phyloP scores from a whole-genome alignment of 1,140 invertebrate species.

The Frieseomelitta varia region DNA sequence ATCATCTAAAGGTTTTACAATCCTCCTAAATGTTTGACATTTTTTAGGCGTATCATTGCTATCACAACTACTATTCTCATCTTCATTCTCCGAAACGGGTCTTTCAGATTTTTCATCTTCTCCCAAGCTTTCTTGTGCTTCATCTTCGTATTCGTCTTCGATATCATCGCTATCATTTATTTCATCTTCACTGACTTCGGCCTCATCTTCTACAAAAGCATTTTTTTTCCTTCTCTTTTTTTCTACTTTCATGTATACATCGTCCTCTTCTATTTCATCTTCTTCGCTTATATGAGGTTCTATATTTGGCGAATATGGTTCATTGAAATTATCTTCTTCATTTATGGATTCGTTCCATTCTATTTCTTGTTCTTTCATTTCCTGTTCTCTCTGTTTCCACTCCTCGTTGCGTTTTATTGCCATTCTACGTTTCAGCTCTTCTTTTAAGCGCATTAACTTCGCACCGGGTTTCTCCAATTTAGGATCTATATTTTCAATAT shows the following conservation, averaged over 20 bases:
- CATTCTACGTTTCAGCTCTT: conserved; percentile 86
- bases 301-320: conserved; percentile 64
- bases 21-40: conserved; percentile 71
- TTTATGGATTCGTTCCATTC: conserved; percentile 54
- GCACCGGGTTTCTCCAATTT: conserved; percentile 84
- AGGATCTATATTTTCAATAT: conserved; percentile 65
- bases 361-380: conserved; percentile 69
- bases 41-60: conserved; percentile 24
- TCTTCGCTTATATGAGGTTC: conserved; percentile 60
- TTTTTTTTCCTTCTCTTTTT: conserved; percentile 66
- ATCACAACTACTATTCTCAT: conserved; percentile 67
- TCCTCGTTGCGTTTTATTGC: conserved; percentile 84
- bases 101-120: conserved; percentile 73
- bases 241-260: conserved; percentile 59
- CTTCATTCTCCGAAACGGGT: conserved; percentile 71
- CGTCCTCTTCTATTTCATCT: conserved; percentile 73
- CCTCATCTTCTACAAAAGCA: conserved; percentile 77
- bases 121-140: conserved; percentile 72
- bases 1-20: conserved; percentile 74
- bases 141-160: conserved; percentile 70
- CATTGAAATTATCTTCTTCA: conserved; percentile 58
- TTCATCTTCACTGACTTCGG: conserved; percentile 75
- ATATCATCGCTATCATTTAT: conserved; percentile 75
- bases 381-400: conserved; percentile 83
- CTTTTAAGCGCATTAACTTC: conserved; percentile 84